Conservation (phyloP, 2,888 invertebrate genomes). For the Notodonta dromedarius region DNA sequence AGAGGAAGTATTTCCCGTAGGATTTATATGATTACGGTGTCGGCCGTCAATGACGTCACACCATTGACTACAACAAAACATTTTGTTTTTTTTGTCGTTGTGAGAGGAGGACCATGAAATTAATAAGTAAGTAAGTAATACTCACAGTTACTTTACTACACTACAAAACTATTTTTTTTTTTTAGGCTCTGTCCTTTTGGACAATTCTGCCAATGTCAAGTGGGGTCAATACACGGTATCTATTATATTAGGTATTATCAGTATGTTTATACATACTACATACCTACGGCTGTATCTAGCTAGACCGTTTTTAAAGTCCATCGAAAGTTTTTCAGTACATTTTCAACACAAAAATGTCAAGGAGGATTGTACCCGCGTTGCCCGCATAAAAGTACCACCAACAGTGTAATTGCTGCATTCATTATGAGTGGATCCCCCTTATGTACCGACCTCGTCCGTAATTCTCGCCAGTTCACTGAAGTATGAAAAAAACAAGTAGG, state of each 20-base stretch:
- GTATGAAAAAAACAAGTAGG: neutral
- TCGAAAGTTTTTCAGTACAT: too few relatives aligned
- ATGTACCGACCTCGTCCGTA: neutral
- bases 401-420: slow-evolving; percentile 2
- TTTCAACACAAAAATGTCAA: neutral
- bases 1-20: slow-evolving; percentile 53
- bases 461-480: neutral
- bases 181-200: too few relatives aligned
- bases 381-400: neutral
- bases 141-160: too few relatives aligned
- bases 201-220: too few relatives aligned
- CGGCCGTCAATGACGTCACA: slow-evolving; percentile 47
- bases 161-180: too few relatives aligned
- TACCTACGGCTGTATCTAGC: too few relatives aligned
- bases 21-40: slow-evolving; percentile 50
- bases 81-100: neutral
- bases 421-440: neutral
- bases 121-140: too few relatives aligned
- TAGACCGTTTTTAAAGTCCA: too few relatives aligned
- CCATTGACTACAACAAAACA: slow-evolving; percentile 21
- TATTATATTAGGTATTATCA: too few relatives aligned
- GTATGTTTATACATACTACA: too few relatives aligned
- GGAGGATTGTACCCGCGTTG: neutral
- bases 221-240: too few relatives aligned
- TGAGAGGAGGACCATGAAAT: too few relatives aligned